Evolutionary conservation across 2,113 vertebrate species (phyloP).

Genomic region (Cygnus buccinator): DNA sequence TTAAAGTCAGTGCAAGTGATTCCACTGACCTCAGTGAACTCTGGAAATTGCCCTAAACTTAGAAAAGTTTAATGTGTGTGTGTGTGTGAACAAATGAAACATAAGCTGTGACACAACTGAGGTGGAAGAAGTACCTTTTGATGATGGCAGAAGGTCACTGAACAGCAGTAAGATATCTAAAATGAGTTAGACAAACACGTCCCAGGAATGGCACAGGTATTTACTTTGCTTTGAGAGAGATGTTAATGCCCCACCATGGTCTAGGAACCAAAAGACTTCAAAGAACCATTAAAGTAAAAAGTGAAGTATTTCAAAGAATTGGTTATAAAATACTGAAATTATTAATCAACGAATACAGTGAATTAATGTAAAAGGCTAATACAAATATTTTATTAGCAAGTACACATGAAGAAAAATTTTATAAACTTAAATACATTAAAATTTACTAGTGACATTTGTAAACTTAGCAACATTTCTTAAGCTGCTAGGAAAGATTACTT

Average conservation of each 20-base stretch:
- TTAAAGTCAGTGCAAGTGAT: slow-evolving; percentile 1
- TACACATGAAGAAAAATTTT: background rate
- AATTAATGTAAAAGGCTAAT: background rate
- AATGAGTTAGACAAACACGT: slow-evolving; percentile 33
- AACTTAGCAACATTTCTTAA: background rate
- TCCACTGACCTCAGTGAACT: background rate
- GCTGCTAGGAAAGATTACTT: background rate
- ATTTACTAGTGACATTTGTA: background rate
- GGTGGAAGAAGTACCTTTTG: slow-evolving; percentile 18
- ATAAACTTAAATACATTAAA: background rate
- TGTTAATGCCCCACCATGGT: background rate
- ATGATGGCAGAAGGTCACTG: slow-evolving; percentile 24
- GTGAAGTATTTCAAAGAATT: background rate
- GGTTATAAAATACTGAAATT: background rate
- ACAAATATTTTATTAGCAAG: background rate
- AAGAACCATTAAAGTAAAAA: background rate
- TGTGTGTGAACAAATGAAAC: slow-evolving; percentile 34
- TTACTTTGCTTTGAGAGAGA: background rate
- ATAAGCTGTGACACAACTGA: background rate
- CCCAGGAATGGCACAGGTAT: background rate
- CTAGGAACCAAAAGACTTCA: background rate
- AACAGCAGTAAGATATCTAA: background rate
- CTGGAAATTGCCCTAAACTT: slow-evolving; percentile 21
- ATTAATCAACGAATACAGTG: background rate
- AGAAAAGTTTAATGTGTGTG: background rate